phyloP scores from a whole-genome alignment of 2,113 vertebrate genomes.

The Crotalus viridis region DNA sequence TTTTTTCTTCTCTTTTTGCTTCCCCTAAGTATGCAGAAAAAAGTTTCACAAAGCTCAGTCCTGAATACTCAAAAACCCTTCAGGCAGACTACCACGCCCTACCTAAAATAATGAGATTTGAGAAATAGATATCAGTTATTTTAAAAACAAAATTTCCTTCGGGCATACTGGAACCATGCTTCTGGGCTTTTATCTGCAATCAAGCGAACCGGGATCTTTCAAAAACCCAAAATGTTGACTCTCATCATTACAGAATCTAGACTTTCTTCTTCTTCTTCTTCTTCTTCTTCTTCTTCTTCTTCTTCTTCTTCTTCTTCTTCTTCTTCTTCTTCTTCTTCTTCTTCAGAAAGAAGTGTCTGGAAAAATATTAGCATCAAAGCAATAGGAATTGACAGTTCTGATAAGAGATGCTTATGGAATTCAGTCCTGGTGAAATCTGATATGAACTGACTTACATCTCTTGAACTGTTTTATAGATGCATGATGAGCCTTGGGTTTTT shows the following conservation, averaged over 20 bases:
- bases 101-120: conserved; percentile 9
- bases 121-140: neutral
- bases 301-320: neutral
- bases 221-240: neutral
- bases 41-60: neutral
- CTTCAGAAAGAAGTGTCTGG: neutral
- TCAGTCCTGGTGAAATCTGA: neutral
- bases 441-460: neutral
- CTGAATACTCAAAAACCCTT: neutral
- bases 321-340: neutral
- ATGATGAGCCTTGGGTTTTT: neutral
- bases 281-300: neutral
- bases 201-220: neutral
- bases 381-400: neutral
- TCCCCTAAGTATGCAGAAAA: neutral
- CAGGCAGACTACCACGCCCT: neutral
- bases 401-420: neutral
- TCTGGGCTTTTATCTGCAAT: conserved; percentile 11
- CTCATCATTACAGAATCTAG: neutral
- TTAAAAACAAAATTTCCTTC: neutral
- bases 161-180: neutral
- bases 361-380: neutral
- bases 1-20: neutral
- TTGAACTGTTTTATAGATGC: neutral
- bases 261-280: neutral